Base-by-base conservation (phyloP, 2,797 vertebrate genomes). In the Halcyon smyrnensis region DNA sequence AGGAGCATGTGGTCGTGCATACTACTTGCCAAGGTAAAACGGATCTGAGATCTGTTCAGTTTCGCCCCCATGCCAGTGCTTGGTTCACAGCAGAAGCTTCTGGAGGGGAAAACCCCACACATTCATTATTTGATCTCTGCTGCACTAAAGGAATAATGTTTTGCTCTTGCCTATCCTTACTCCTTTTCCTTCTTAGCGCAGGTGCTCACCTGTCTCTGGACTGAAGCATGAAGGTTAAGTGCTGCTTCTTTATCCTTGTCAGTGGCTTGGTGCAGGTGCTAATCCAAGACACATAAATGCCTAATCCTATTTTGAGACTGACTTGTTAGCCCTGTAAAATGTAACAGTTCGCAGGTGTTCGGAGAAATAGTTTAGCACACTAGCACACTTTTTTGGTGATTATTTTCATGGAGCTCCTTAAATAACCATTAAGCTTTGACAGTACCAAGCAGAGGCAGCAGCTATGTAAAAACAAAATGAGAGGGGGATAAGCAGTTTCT, bases 261-360 rank as follows among this genome's bases (percentile, higher is more conserved):
- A 56, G 54, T 75, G 70, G 17, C 50, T 87, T 73, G 37, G 54
- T 89, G 45, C 87, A 89, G 81, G 64, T 92, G 81, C 27, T 92
- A 93, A 96, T 87, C 63, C 30, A 69, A 70, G 68, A 81, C 70
- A 88, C 50, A 45, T 51, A 74, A 91, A 56, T 65, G 63, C 60
- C 87, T 87, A 89, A 89, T 76, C 80, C 43, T 93, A 83, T 95
- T 95, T 93, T 74, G 71, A 93, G 82, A 65, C 70, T 74, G 63
- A 89, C 75, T 93, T 81, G 87, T 92, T 91, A 91, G 64, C 51
- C 87, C 71, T 74, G 59, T 76, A 87, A 89, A 93, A 65, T 63
- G 8, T 84, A 89, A 70, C 87, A 77, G 64, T 87, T 93, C 5
- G 8, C 93, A 93, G 93, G 84, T 94, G 75, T 90, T 95, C 1